Evolutionary conservation across 2,113 vertebrate genomes (phyloP).

Genomic region (Struthidea cinerea): DNA sequence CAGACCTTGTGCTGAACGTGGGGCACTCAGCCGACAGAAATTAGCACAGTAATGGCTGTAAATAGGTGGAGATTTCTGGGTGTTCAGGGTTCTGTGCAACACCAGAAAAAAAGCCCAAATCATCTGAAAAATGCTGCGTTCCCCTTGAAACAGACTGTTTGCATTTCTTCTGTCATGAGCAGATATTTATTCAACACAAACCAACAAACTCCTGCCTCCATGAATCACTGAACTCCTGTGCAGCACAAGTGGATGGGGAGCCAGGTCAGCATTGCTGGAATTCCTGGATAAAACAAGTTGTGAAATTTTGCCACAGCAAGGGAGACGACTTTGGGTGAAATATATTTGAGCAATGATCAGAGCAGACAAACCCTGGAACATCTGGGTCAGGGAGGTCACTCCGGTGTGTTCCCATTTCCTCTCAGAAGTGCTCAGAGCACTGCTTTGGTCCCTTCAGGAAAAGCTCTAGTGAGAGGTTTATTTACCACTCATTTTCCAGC

Average conservation of each 20-base stretch:
- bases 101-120: neutral
- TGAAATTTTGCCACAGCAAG: neutral
- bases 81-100: neutral
- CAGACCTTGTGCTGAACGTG: neutral
- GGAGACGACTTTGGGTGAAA: neutral
- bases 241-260: neutral
- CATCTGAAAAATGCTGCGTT: neutral
- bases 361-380: neutral
- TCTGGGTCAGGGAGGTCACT: neutral
- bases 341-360: neutral
- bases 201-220: neutral
- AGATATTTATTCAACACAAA: neutral
- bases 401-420: neutral
- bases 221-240: neutral
- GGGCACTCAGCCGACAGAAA: neutral
- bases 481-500: neutral
- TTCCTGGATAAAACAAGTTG: neutral
- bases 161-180: neutral
- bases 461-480: neutral
- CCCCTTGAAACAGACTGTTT: neutral
- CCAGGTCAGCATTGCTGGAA: neutral
- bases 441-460: neutral
- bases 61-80: neutral
- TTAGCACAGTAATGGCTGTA: neutral
- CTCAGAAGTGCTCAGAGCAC: neutral